phyloP scores from a whole-genome alignment of 2,797 vertebrate species.

The Ctenochaetus hawaiiensis region DNA sequence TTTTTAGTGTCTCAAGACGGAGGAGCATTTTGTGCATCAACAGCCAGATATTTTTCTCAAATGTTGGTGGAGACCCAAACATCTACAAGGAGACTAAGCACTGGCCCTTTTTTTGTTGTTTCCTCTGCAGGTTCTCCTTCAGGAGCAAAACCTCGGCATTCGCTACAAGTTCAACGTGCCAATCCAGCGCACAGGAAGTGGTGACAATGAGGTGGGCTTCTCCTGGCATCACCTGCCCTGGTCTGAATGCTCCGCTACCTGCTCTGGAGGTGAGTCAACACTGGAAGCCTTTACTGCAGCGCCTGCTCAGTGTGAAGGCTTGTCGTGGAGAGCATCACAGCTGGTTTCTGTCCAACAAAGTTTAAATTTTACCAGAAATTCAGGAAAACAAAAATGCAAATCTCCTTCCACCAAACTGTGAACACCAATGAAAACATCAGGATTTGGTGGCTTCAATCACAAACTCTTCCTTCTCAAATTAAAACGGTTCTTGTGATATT shows the following conservation, averaged over 20 bases:
- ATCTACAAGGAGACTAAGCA: background rate
- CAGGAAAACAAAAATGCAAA: too few relatives aligned
- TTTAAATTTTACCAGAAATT: too few relatives aligned
- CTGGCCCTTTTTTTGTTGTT: background rate
- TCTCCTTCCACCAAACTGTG: too few relatives aligned
- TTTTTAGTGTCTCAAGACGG: background rate
- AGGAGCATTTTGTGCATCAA: background rate
- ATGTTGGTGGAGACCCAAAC: background rate
- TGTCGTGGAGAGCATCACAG: background rate
- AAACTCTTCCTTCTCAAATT: too few relatives aligned
- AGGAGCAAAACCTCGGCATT: slow-evolving; percentile 98
- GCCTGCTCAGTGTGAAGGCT: background rate
- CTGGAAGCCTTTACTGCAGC: background rate
- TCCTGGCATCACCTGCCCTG: slow-evolving; percentile 95
- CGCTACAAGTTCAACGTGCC: slow-evolving; percentile 97
- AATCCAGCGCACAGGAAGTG: slow-evolving; percentile 95
- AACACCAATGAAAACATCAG: too few relatives aligned
- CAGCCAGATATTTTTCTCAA: background rate
- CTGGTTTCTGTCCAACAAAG: too few relatives aligned
- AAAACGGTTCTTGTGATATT: background rate
- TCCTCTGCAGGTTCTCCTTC: slow-evolving; percentile 92
- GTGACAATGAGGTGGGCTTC: slow-evolving; percentile 97
- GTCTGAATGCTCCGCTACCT: slow-evolving; percentile 97
- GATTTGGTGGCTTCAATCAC: too few relatives aligned
- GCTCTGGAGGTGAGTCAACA: slow-evolving; percentile 91